Percentiles rank a stretch among this genome's conserved stretches.
These are phyloP conservation scores for Numenius phaeopus DNA, from an alignment of 2,797 vertebrate genomes.

Conservation along the genomic window DNA sequence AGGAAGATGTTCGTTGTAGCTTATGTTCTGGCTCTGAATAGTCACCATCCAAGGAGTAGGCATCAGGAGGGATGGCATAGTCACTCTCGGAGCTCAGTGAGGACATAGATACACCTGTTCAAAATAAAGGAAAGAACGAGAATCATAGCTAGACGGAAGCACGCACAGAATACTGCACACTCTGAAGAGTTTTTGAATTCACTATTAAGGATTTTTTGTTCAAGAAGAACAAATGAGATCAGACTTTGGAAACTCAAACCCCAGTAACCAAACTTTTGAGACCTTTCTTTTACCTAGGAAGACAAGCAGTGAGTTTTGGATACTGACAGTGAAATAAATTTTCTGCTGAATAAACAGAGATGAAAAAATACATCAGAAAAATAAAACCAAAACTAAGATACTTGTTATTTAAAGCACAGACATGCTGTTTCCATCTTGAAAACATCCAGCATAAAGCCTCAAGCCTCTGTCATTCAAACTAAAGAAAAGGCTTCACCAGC, in stretches of 20 bases:
- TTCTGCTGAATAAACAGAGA: not conserved
- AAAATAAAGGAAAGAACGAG: not conserved
- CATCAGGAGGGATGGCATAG: conserved; percentile 96
- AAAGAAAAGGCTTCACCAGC: not conserved
- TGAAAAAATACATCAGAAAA: not conserved
- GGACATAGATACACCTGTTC: conserved; percentile 92
- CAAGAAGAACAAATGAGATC: not conserved
- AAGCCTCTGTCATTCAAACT: not conserved
- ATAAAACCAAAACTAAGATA: not conserved
- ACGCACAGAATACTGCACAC: not conserved
- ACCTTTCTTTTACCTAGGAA: not conserved
- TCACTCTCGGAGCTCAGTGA: conserved; percentile 96
- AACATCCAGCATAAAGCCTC: not conserved
- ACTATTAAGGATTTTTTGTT: not conserved
- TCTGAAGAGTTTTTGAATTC: not conserved
- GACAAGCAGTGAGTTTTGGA: not conserved
- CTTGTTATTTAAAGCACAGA: not conserved
- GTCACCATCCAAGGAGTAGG: conserved; percentile 92
- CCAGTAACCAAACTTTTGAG: not conserved
- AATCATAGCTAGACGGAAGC: not conserved
- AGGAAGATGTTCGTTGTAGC: conserved; percentile 92
- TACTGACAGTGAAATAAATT: not conserved
- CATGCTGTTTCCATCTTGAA: not conserved
- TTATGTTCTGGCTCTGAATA: conserved; percentile 96
- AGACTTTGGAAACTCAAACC: not conserved